These are phyloP conservation scores for Shargacucullia verbasci DNA, from an alignment of 2,888 invertebrate genomes.

Conservation along the genomic window DNA sequence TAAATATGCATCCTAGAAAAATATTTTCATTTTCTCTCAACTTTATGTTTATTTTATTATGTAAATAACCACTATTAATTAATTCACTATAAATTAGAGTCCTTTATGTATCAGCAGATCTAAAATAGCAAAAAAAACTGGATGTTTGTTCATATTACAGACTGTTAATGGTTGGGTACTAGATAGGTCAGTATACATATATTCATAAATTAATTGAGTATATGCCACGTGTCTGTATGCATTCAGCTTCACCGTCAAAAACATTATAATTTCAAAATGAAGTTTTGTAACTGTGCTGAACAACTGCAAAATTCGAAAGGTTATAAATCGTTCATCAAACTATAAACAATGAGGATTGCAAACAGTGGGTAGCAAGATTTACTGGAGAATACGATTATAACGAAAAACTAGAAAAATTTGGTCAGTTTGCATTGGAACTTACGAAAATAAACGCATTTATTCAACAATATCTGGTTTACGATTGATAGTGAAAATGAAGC, in stretches of 20 bases:
- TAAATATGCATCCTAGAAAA: too few species aligned
- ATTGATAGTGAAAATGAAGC: conserved; percentile 15
- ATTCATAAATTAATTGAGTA: conserved; percentile 14
- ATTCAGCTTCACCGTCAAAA: neutral
- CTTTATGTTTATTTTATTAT: too few species aligned
- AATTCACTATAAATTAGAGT: too few species aligned
- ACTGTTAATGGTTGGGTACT: neutral
- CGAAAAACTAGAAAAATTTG: neutral
- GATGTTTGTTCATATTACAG: neutral
- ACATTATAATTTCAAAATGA: too few species aligned
- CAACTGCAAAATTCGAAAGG: neutral
- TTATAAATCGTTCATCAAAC: neutral
- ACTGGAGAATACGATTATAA: neutral
- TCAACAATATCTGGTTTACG: neutral
- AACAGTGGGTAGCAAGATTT: neutral
- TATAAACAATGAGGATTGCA: conserved; percentile 26
- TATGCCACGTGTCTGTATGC: neutral
- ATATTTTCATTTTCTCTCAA: too few species aligned
- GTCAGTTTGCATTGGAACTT: neutral
- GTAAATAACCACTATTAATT: too few species aligned
- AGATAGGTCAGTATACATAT: neutral
- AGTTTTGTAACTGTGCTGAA: too few species aligned
- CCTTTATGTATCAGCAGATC: too few species aligned
- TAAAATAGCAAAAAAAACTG: neutral
- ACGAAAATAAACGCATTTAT: neutral